A percentile compares a stretch with the other conserved stretches of the same genome.
Evolutionary conservation across 1,140 invertebrate species (phyloP).

Genomic region (Diachasma alloeum): DNA sequence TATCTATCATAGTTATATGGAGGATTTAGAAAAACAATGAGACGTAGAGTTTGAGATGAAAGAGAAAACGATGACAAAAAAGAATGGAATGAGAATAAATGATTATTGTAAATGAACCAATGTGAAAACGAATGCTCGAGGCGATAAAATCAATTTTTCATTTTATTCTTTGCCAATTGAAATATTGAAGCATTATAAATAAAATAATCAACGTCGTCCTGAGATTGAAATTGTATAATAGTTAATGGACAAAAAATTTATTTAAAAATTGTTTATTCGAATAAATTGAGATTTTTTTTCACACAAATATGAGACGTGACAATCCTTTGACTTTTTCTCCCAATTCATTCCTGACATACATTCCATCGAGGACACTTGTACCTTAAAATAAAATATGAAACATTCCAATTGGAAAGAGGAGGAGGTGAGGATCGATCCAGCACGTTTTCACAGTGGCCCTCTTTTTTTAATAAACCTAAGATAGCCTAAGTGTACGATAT

Average conservation of each 20-base stretch:
- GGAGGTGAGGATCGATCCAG: not conserved
- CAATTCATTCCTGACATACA: conserved; percentile 1
- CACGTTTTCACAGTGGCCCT: conserved; percentile 28
- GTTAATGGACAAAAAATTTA: not conserved
- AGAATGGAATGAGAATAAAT: conserved; percentile 6
- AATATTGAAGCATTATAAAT: not conserved
- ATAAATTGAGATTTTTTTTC: not conserved
- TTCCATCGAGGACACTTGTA: conserved; percentile 10
- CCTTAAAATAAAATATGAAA: not conserved
- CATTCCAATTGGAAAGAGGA: conserved; percentile 7
- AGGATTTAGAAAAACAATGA: conserved; percentile 7
- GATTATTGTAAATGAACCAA: conserved; percentile 13
- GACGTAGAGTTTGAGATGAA: not conserved
- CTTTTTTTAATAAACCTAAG: conserved; percentile 30
- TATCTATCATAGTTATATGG: conserved; percentile 31
- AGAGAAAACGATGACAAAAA: not conserved
- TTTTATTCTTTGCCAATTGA: not conserved
- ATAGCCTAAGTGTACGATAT: conserved; percentile 34
- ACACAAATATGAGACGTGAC: not conserved
- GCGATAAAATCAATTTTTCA: conserved; percentile 11
- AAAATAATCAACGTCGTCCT: not conserved
- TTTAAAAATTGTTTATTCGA: not conserved
- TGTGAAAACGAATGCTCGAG: conserved; percentile 24
- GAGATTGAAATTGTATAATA: not conserved
- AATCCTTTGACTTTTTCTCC: not conserved